Conservation (phyloP, 2,113 vertebrate genomes). For the Sus scrofa region T2T-Sscrofa CM000814.6:104715001-104715500, state of each 20-base stretch:
- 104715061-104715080: neutral
- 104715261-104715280: neutral
- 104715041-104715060: neutral
- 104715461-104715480: neutral
- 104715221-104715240: neutral
- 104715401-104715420: neutral
- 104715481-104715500: neutral
- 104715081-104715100: neutral
- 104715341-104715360: neutral
- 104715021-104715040: neutral
- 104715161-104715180: neutral
- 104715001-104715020: neutral
- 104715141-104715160: neutral
- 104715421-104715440: neutral
- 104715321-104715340: neutral
- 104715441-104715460: neutral
- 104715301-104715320: neutral
- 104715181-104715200: neutral
- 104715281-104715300: neutral
- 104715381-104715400: neutral
- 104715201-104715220: neutral
- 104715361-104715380: neutral
- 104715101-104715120: neutral
- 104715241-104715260: neutral
- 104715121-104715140: neutral